phyloP scores from a whole-genome alignment of 2,797 vertebrate genomes.

The Acanthornis magna region DNA sequence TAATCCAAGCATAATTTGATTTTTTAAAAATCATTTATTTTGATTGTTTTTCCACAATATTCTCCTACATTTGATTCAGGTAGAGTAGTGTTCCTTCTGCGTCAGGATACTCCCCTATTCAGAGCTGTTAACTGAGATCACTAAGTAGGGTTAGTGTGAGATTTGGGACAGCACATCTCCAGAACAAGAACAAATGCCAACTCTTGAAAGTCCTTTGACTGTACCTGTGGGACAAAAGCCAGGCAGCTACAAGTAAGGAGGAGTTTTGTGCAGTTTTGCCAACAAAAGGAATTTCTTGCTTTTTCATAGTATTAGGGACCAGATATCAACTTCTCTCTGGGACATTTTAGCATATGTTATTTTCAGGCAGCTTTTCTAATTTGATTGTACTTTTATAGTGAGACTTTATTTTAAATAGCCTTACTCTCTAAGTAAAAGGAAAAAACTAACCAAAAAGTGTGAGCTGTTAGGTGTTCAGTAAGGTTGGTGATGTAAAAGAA shows the following conservation, averaged over 20 bases:
- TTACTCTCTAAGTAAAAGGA: neutral
- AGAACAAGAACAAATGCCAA: neutral
- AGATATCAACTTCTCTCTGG: neutral
- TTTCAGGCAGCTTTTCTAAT: neutral
- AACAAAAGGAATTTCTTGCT: neutral
- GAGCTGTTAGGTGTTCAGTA: neutral
- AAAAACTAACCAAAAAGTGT: neutral
- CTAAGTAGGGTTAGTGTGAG: neutral
- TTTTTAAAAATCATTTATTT: neutral
- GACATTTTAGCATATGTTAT: neutral
- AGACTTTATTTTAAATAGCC: neutral
- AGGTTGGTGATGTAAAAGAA: neutral
- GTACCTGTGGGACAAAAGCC: neutral
- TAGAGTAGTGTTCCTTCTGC: neutral
- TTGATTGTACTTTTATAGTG: neutral
- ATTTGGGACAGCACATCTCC: neutral
- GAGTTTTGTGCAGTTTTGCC: neutral
- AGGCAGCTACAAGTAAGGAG: neutral
- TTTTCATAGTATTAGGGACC: fast-evolving
- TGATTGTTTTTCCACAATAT: neutral
- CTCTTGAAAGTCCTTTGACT: neutral
- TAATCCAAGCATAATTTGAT: neutral
- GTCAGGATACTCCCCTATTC: too few relatives aligned
- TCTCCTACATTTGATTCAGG: neutral
- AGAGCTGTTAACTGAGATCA: neutral